Base-by-base conservation (phyloP, 2,888 invertebrate species). In the Eledone cirrhosa region DNA sequence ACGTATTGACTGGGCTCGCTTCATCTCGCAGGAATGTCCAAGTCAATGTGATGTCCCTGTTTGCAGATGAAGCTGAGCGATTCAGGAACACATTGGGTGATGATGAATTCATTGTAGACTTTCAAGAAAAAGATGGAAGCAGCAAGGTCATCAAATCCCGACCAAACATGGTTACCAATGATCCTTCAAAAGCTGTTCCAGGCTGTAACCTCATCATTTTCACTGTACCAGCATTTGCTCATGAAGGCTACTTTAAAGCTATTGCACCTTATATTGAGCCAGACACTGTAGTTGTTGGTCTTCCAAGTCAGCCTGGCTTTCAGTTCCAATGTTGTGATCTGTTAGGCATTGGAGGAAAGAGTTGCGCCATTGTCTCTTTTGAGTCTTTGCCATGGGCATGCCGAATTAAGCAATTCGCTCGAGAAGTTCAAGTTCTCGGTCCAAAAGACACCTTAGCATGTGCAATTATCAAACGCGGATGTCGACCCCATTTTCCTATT, bases 251-350 rank as follows among this genome's bases (percentile, higher is more conserved):
- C 78, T 80, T 88, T 16, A 82, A 83, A 69, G 86, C 85, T 19
- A 83, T 88, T 13, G 83, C 83, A 47, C 83, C 83, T 5, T 81
- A 83, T 77, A 79, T 88, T 19, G 81, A 85, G 76, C 84, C 82
- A 76, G 86, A 86, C 53, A 81, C 84, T 8, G 81, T 84, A 2
- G 81, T 88, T 19, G 85, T 86, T 16, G 88, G 87, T 48, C 78
- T 87, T 33, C 88, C 88, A 1, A 87, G 88, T 16, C 83, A 84
- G 77, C 83, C 86, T n/a, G 88, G 88, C 0, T 88, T 88, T 75
- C 88, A 88, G 78, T 86, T 85, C 74, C 84, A 85, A 63, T 87
- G 86, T 59, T 80, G 84, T 48, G 84, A 83, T 77, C 79, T 84
- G 22, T 80, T 85, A 31, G 81, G 81, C 31, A 79, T 80, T 13